Conservation (phyloP, 2,797 vertebrate species). For the Fistularia commersonii region DNA sequence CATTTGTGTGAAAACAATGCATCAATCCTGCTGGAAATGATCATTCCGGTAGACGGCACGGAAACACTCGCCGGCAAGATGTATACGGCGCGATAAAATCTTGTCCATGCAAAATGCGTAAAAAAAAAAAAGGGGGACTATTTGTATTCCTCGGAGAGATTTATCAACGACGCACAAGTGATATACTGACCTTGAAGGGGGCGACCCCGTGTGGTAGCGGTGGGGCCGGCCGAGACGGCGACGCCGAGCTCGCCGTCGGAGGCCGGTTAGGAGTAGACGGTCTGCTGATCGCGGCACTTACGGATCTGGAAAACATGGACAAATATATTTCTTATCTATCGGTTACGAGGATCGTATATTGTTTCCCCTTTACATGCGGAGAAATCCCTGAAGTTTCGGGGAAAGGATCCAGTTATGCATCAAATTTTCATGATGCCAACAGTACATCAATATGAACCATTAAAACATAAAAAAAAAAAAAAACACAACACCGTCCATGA, state of each 20-base stretch:
- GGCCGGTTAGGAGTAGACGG: constrained; percentile 55
- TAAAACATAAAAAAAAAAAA: too few species aligned
- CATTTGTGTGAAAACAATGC: constrained; percentile 50
- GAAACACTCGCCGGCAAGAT: constrained; percentile 3
- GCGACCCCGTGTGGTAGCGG: constrained; percentile 61
- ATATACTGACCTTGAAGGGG: constrained; percentile 56
- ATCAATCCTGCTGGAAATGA: constrained; percentile 36
- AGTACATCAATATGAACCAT: too few species aligned
- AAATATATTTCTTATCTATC: neutral
- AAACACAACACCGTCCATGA: neutral
- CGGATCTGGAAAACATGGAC: constrained; percentile 76
- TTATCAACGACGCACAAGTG: neutral
- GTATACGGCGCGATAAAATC: neutral
- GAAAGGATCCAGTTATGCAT: too few species aligned
- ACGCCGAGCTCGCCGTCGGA: constrained; percentile 48
- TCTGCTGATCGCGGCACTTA: constrained; percentile 68
- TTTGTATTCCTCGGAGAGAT: too few species aligned
- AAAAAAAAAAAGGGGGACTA: too few species aligned
- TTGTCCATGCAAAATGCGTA: too few species aligned
- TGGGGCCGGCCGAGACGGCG: constrained; percentile 64
- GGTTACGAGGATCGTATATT: too few species aligned
- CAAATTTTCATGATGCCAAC: too few species aligned
- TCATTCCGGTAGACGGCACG: constrained; percentile 10
- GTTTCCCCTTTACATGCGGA: neutral
- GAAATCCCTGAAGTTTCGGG: neutral